A percentile compares a stretch with the other conserved stretches of the same genome.
Conservation (phyloP, 2,113 vertebrate species). For the Phalacrocorax pelagicus region DNA sequence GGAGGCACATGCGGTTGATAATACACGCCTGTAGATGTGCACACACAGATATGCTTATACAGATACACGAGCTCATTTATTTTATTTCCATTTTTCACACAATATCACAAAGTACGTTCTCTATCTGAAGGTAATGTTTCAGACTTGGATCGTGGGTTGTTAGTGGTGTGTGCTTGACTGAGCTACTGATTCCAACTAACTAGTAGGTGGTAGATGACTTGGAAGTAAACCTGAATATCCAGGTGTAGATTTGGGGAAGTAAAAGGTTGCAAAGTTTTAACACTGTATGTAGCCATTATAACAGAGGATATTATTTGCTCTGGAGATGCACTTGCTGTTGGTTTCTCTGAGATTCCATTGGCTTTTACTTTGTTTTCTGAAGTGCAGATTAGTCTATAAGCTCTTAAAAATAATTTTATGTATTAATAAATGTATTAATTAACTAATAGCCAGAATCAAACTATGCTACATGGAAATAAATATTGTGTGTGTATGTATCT, state of each 20-base stretch:
- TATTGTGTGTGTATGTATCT: background rate
- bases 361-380: background rate
- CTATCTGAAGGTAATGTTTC: background rate
- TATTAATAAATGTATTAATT: background rate
- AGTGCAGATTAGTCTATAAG: background rate
- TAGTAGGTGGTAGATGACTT: background rate
- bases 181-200: background rate
- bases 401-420: background rate
- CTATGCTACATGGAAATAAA: background rate
- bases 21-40: background rate
- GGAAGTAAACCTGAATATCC: background rate
- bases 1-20: fast-evolving
- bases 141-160: fast-evolving
- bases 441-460: background rate
- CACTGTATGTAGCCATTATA: background rate
- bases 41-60: fast-evolving
- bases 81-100: background rate
- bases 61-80: fast-evolving
- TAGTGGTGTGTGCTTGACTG: background rate
- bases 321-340: background rate
- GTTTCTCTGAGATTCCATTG: background rate
- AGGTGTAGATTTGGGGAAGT: background rate
- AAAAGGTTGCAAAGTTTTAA: background rate
- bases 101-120: fast-evolving
- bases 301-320: background rate